Percentiles rank a stretch among this genome's conserved stretches.
Conservation (phyloP, 2,113 vertebrate genomes). For the Microcebus griseorufus region DNA sequence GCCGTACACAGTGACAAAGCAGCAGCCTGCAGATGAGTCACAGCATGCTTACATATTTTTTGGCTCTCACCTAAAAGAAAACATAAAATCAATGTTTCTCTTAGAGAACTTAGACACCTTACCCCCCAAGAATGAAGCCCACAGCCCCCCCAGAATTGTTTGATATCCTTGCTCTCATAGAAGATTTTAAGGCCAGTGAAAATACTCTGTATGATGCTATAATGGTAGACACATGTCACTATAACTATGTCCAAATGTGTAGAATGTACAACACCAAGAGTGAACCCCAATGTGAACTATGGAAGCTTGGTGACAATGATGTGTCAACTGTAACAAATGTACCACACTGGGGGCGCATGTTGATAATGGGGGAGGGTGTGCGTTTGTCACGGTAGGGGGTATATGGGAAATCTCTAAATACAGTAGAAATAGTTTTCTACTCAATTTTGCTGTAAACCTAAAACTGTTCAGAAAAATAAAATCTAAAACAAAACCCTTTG, state of each 20-base stretch:
- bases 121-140: neutral
- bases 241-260: neutral
- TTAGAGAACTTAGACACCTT: neutral
- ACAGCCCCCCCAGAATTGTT: neutral
- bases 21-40: neutral
- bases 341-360: neutral
- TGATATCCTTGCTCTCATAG: neutral
- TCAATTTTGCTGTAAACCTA: neutral
- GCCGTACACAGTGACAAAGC: too few relatives aligned
- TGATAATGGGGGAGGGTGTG: neutral
- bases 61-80: neutral
- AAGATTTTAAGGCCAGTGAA: neutral
- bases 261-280: neutral
- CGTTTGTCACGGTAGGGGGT: neutral
- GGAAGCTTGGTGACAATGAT: neutral
- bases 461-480: neutral
- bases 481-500: neutral
- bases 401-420: neutral
- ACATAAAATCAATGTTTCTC: neutral
- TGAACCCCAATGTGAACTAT: neutral
- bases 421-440: neutral
- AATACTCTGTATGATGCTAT: neutral
- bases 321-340: neutral
- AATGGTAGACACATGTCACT: neutral
- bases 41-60: neutral